Conservation (phyloP, 2,888 invertebrate species). For the Nymphalis urticae region DNA sequence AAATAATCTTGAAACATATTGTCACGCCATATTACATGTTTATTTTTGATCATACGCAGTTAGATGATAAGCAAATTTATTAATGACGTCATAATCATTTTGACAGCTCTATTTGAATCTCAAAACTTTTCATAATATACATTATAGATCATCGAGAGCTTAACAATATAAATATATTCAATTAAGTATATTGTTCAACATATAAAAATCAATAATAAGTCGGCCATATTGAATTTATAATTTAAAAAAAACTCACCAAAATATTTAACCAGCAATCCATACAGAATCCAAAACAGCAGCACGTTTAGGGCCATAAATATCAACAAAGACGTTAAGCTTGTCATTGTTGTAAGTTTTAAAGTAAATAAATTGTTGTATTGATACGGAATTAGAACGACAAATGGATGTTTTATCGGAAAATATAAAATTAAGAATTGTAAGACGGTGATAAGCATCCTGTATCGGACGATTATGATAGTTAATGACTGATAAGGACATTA, state of each 20-base stretch:
- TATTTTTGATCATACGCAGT: no score
- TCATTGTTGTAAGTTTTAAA: constrained; percentile 43
- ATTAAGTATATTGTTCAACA: neutral
- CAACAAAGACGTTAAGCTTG: constrained; percentile 49
- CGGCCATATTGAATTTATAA: neutral
- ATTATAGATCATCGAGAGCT: no score
- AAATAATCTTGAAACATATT: no score
- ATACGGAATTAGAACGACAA: constrained; percentile 39
- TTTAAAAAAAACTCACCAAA: constrained; percentile 58
- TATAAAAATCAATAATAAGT: neutral
- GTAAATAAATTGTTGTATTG: constrained; percentile 26
- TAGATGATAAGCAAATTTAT: no score
- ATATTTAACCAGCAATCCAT: constrained; percentile 54
- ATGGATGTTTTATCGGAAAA: constrained; percentile 42
- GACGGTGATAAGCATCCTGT: constrained; percentile 23
- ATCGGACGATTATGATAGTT: constrained; percentile 34
- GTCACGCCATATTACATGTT: no score
- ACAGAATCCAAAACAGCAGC: constrained; percentile 59
- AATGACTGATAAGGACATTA: constrained; percentile 15
- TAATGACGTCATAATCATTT: no score
- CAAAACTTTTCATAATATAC: no score
- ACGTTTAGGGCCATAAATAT: constrained; percentile 60
- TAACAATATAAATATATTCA: no score
- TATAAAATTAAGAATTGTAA: constrained; percentile 33
- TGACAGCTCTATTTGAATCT: no score